Base-by-base conservation (phyloP, 2,888 invertebrate genomes). In the Julus scanicus region DNA sequence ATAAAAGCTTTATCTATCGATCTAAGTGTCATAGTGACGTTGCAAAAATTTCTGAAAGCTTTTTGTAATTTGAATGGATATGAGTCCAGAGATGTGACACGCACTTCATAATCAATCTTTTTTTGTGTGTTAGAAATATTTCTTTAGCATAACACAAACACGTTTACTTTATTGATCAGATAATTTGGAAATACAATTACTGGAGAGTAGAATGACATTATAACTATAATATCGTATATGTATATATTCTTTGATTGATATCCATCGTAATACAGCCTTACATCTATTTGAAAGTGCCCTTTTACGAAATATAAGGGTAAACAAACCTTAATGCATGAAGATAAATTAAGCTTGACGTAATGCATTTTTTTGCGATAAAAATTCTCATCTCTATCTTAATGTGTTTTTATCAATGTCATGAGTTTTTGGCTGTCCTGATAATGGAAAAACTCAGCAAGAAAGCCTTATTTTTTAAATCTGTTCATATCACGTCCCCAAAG, bases 91-190 rank as follows among this genome's bases (percentile, higher is more conserved):
- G 37, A 80, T 80, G 80, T 37, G 80, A 11, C 80, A 80, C 80
- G 29, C 9, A 80, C 1, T 80, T 80, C 80, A 37, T 80, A 80
- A 80, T 80, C 80, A 80, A 80, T 80, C 80, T 80, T 80, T 80
- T 11, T 2, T 11, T 13, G 0, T 3, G 4, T 37, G 13, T 0
- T 71, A 80, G 37, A 37, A 37, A 80, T 15, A 80, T 80, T 80
- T 11, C 20, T 71, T 8, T n/a, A 29, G 20, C 63, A 6, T 5
- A 13, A 29, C 71, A 71, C 71, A 20, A 80, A 80, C 37, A 37
- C 80, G 80, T 80, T 80, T 80, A 80, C 80, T 80, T 80, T 80
- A 80, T 80, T 80, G 80, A 80, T 80, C 80, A 80, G 80, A 80
- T 80, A 80, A 80, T 80, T 80, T 80, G 80, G 37, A 80, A 80